Percentiles rank a stretch among this genome's conserved stretches.
These are phyloP conservation scores for Formica selysi DNA, from an alignment of 1,140 invertebrate genomes.

Conservation along the genomic window DNA sequence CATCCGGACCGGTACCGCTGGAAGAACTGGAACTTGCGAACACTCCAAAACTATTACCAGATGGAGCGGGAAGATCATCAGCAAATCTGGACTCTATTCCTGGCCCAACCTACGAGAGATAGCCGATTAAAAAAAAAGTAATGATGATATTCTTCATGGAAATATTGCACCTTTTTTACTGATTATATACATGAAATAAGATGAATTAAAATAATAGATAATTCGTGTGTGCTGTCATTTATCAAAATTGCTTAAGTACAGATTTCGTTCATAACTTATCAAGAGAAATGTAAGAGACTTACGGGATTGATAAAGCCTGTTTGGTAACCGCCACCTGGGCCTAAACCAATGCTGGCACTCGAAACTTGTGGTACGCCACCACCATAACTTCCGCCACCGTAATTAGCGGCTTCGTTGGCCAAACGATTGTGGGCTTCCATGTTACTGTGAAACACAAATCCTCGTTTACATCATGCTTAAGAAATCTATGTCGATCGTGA, in stretches of 20 bases:
- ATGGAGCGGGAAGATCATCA: slow-evolving; percentile 78
- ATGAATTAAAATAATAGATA: slow-evolving; percentile 26
- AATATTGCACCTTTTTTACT: neutral
- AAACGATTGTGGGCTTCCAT: slow-evolving; percentile 51
- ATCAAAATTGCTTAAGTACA: neutral
- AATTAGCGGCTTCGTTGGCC: slow-evolving; percentile 53
- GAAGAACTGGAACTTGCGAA: slow-evolving; percentile 88
- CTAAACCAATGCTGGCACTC: slow-evolving; percentile 73
- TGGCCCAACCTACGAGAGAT: slow-evolving; percentile 85
- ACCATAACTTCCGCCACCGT: slow-evolving; percentile 24
- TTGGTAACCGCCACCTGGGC: slow-evolving; percentile 80
- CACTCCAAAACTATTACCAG: slow-evolving; percentile 87
- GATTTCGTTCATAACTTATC: neutral
- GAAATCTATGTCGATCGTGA: neutral
- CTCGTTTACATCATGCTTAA: neutral
- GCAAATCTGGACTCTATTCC: slow-evolving; percentile 88
- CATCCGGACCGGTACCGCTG: slow-evolving; percentile 87
- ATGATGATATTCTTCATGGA: neutral
- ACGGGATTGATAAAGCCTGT: slow-evolving; percentile 78
- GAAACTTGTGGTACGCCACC: slow-evolving; percentile 17
- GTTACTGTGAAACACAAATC: slow-evolving; percentile 9
- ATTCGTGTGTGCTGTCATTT: neutral
- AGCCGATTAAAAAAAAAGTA: slow-evolving; percentile 17
- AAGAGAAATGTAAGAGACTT: slow-evolving; percentile 47
- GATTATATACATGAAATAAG: slow-evolving; percentile 23